Evolutionary conservation across 2,113 vertebrate genomes (phyloP).

Genomic region (Macheiramphus alcinus): DNA sequence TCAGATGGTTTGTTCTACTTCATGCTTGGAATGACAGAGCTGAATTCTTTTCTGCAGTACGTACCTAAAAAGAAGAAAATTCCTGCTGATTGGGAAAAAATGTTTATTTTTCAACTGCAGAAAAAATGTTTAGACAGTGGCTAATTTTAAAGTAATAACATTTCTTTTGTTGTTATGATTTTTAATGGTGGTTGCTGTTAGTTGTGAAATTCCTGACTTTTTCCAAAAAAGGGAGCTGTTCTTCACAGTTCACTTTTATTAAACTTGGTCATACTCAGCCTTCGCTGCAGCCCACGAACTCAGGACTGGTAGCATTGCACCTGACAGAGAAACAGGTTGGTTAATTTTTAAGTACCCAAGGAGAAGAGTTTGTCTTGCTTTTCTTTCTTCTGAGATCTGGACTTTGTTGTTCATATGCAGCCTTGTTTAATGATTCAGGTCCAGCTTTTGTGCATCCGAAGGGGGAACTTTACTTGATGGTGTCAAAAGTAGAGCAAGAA

Average conservation of each 20-base stretch:
- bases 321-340: background rate
- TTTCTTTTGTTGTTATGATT: background rate
- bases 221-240: background rate
- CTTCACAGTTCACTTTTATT: background rate
- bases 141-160: background rate
- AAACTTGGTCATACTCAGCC: background rate
- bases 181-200: background rate
- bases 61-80: background rate
- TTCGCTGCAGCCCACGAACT: background rate
- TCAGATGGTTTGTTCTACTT: background rate
- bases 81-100: background rate
- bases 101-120: background rate
- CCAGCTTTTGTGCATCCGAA: background rate
- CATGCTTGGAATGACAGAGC: background rate
- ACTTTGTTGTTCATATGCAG: background rate
- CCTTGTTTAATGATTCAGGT: background rate
- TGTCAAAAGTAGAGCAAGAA: background rate
- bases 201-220: background rate
- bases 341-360: background rate
- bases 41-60: background rate
- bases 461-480: background rate
- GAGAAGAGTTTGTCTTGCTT: background rate
- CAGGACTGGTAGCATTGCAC: background rate
- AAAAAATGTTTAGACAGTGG: background rate
- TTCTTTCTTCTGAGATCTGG: background rate